Evolutionary conservation across 2,113 vertebrate species (phyloP), one percentile per base, ranked within the genome.

Genomic region (Casuarius casuarius): DNA sequence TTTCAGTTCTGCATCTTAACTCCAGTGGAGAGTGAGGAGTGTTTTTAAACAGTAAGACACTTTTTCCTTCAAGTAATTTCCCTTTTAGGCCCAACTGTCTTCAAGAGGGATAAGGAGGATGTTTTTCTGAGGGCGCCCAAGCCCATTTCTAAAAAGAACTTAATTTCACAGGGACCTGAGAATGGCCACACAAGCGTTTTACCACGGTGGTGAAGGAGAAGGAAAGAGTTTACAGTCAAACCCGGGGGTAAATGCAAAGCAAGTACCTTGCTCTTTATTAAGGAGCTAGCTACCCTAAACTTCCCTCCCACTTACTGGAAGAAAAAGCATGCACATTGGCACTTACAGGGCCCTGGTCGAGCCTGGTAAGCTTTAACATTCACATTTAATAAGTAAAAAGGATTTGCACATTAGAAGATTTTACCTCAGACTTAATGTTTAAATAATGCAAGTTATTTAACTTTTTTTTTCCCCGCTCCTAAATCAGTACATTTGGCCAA

Each of bases 81-180:
- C 66, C 44, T 19, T 20, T 19, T 6, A 46, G 19, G 38, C 38
- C 38, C 38, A 38, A 38, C 38, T 38, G 38, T 46, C n/a, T n/a
- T n/a, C 20, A 31, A 68, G 31, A 8, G 42, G 12, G 42, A 33
- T 8, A 48, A 22, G 31, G 19, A 20, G 13, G 46, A 21, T 21
- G 22, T 20, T 66, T 42, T 44, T 22, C 7, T 21, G 29, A 23
- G 26, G 14, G 10, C 59, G 16, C 14, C 65, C 20, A 84, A 6
- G 7, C 29, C 70, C 29, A 31, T 29, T 74, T 65, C 17, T 40
- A 75, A 51, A 31, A 73, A 7, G 11, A 67, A 26, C 21, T 68
- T 52, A 0, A 0, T 44, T 65, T n/a, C 52, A 40, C 4, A 22
- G 52, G 10, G 25, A 54, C 38, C 46, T 1, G 5, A 26, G 12